Base-by-base conservation (phyloP, 2,888 invertebrate species). In the Artemia sinica region DNA sequence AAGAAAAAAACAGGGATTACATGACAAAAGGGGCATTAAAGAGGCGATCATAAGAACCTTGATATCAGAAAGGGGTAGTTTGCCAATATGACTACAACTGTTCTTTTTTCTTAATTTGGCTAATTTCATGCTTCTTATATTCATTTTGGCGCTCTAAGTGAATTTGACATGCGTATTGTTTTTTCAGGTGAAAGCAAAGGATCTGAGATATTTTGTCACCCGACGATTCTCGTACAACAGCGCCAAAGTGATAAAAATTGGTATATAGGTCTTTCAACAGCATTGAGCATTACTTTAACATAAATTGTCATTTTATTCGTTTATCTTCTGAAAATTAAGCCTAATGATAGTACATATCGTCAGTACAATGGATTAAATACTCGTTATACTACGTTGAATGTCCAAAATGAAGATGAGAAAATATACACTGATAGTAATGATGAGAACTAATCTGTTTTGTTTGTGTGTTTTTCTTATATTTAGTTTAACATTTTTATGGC, bases 181-280 rank as follows among this genome's bases (percentile, higher is more conserved):
- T 49, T 51, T 65, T 65, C 65, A 49, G 50, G 28, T 28, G 50
- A 18, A 67, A 41, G 49, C 68, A 52, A 41, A 41, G 41, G 18
- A 14, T 49, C 66, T 66, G 70, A 70, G 65, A 41, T 14, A n/a
- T 70, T 65, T 66, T 70, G 70, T 50, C 70, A 70, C 14, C 70
- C 70, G 41, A 69, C 49, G 12, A 49, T 49, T 48, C 67, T 70
- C 41, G 66, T 65, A 14, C 51, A 13, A 14, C 66, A 69, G 48
- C n/a, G 66, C 50, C 28, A 66, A 11, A 58, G 49, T 13, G 52
- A 66, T 58, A 66, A 68, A 48, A 52, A 28, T 13, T 70, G 70
- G 70, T 65, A 65, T 49, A 51, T 70, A 8, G 70, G 68, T n/a
- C 41, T 70, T 49, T 65, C 66, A 51, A 49, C 68, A 13, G 70